Evolutionary conservation across 2,113 vertebrate genomes (phyloP).

Genomic region (Seriola rivoliana): DNA sequence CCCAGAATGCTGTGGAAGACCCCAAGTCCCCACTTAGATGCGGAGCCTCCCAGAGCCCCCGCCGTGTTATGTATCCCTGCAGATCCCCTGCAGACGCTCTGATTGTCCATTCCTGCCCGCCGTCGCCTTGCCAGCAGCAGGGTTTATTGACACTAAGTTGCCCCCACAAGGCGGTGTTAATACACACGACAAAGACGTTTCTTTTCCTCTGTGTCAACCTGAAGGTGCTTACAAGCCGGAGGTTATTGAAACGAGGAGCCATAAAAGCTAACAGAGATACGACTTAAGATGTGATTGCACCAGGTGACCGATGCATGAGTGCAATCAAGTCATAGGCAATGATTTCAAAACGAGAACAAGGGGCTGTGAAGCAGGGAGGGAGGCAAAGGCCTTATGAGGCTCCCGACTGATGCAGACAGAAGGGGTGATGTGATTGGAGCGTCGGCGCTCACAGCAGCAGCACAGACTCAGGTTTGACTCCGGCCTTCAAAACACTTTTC

Average conservation of each 20-base stretch:
- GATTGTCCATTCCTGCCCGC: conserved; percentile 78
- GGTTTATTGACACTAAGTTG: conserved; percentile 80
- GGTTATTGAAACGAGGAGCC: conserved; percentile 74
- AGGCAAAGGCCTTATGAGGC: conserved; percentile 32
- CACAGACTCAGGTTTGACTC: neutral
- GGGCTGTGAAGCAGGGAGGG: conserved; percentile 36
- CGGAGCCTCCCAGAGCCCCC: conserved; percentile 66
- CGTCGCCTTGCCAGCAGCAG: conserved; percentile 64
- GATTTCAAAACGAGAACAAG: conserved; percentile 69
- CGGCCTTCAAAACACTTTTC: neutral
- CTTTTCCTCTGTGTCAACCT: conserved; percentile 73
- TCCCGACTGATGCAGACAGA: neutral
- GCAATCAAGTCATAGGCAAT: conserved; percentile 75
- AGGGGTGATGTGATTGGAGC: neutral
- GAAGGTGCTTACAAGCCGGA: conserved; percentile 71
- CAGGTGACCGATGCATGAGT: conserved; percentile 71
- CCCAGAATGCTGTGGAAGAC: conserved; percentile 79
- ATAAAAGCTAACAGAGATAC: conserved; percentile 77
- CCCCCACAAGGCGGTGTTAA: conserved; percentile 80
- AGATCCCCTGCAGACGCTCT: conserved; percentile 73
- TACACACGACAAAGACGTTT: conserved; percentile 71
- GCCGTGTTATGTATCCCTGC: conserved; percentile 76
- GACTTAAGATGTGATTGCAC: conserved; percentile 67
- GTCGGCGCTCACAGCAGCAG: neutral
- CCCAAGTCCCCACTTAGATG: conserved; percentile 75